Evolutionary conservation across 2,797 vertebrate species (phyloP).

Genomic region (Tamandua tetradactyla): DNA sequence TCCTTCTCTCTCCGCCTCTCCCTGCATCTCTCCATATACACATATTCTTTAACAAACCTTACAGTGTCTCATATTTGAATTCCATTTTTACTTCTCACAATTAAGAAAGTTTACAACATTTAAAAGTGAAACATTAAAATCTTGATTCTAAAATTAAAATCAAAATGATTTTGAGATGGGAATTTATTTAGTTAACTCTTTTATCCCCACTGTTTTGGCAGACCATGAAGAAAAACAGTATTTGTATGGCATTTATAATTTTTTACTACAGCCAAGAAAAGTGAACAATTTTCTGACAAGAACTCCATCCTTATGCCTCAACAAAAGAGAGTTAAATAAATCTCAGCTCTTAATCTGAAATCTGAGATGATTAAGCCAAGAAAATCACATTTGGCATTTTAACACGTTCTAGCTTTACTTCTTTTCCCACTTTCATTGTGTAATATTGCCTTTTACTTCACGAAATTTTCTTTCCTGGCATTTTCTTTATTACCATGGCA

Average conservation of each 20-base stretch:
- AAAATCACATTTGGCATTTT: slow-evolving; percentile 67
- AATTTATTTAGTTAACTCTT: slow-evolving; percentile 80
- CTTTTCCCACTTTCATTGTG: neutral
- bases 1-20: neutral
- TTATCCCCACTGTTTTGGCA: slow-evolving; percentile 73
- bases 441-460: neutral
- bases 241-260: slow-evolving; percentile 74
- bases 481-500: neutral
- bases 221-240: slow-evolving; percentile 62
- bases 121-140: slow-evolving; percentile 72
- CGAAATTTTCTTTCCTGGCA: neutral
- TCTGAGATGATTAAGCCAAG: slow-evolving; percentile 72
- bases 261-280: slow-evolving; percentile 75
- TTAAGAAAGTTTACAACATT: slow-evolving; percentile 74
- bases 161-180: slow-evolving; percentile 65
- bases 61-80: slow-evolving; percentile 52
- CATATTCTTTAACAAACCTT: slow-evolving; percentile 40
- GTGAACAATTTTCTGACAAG: slow-evolving; percentile 77
- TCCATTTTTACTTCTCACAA: slow-evolving; percentile 73
- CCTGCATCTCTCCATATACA: neutral
- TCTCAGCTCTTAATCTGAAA: slow-evolving; percentile 69
- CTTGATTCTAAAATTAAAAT: slow-evolving; percentile 74
- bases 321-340: slow-evolving; percentile 75
- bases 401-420: slow-evolving; percentile 46
- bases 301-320: slow-evolving; percentile 66